Evolutionary conservation across 2,888 invertebrate species (phyloP).

Genomic region (Pemphredon lugubris): DNA sequence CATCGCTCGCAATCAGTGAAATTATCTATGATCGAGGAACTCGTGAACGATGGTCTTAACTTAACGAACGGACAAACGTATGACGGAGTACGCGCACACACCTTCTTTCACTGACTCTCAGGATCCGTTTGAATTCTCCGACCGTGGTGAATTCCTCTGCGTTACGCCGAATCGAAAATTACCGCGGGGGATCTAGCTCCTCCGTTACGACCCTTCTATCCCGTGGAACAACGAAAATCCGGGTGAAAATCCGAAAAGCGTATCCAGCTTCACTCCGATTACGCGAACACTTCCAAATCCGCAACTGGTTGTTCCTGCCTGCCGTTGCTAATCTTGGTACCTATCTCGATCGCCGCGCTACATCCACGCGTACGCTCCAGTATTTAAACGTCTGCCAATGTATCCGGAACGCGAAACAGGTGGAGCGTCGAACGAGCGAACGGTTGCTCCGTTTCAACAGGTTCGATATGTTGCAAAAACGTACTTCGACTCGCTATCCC

Average conservation of each 20-base stretch:
- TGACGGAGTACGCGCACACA: neutral
- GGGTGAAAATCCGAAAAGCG: too few relatives aligned
- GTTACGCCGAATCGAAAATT: slow-evolving; percentile 8
- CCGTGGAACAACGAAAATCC: neutral
- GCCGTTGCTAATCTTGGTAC: slow-evolving; percentile 17
- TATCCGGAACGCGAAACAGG: slow-evolving; percentile 16
- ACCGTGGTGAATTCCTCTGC: slow-evolving; percentile 14
- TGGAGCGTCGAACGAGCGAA: slow-evolving; percentile 9
- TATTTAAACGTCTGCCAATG: neutral
- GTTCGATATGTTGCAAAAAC: too few relatives aligned
- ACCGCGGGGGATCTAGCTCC: slow-evolving; percentile 7
- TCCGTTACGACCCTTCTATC: slow-evolving; percentile 5
- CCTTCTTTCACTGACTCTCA: neutral
- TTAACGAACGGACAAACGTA: slow-evolving; percentile 14
- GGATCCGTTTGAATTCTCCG: neutral
- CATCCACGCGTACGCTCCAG: slow-evolving; percentile 29
- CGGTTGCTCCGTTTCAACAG: too few relatives aligned
- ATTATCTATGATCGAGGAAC: too few relatives aligned
- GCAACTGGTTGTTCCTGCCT: slow-evolving; percentile 54
- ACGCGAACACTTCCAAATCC: slow-evolving; percentile 6
- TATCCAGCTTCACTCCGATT: too few relatives aligned
- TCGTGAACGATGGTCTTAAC: too few relatives aligned
- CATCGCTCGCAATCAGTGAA: too few relatives aligned
- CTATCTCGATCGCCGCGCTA: slow-evolving; percentile 19
- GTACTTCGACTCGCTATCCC: too few relatives aligned